Evolutionary conservation across 2,113 vertebrate genomes (phyloP).

Genomic region (Ursus arctos): DNA sequence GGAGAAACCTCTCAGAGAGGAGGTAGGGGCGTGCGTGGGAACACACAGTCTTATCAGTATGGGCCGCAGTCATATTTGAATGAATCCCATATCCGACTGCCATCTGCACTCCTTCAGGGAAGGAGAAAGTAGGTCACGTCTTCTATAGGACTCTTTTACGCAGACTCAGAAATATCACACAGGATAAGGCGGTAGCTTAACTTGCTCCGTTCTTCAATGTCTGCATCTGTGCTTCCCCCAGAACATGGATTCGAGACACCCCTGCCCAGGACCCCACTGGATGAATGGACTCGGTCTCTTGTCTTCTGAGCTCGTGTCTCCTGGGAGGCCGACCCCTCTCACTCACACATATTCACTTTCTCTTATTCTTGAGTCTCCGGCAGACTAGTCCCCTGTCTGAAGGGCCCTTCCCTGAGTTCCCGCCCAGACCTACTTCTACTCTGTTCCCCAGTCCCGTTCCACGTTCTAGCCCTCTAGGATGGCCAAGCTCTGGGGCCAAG

Average conservation of each 20-base stretch:
- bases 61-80: not conserved
- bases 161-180: not conserved
- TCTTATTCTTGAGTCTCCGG: not conserved
- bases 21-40: not conserved
- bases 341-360: not conserved
- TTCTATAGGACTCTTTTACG: not conserved
- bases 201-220: not conserved
- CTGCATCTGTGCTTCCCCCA: not conserved
- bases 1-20: conserved; percentile 45
- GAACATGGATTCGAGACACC: not conserved
- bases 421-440: not conserved
- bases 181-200: not conserved
- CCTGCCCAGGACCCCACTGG: not conserved
- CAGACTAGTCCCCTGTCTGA: not conserved
- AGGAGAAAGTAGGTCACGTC: conserved; percentile 44
- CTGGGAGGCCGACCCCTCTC: not conserved
- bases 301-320: not conserved
- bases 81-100: conserved; percentile 16
- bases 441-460: not conserved
- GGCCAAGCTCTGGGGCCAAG: not conserved
- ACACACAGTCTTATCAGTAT: not conserved
- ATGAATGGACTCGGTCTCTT: not conserved
- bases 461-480: not conserved
- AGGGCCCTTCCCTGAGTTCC: not conserved
- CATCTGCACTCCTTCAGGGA: not conserved